Evolutionary conservation across 1,140 invertebrate species (phyloP).

Genomic region (fruit fly (Drosophila melanogaster)): Release_6_plus_ISO1_MT NT_033777.3:18579001-18579500

Average conservation of each 20-base stretch:
- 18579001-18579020: not conserved
- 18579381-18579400: conserved; percentile 44
- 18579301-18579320: conserved; percentile 40
- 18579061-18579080: not conserved
- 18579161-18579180: not conserved
- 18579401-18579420: conserved; percentile 63
- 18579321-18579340: conserved; percentile 42
- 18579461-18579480: conserved; percentile 47
- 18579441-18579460: conserved; percentile 32
- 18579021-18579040: conserved; percentile 4
- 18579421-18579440: conserved; percentile 43
- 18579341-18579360: conserved; percentile 43
- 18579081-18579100: not conserved
- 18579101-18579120: too few relatives aligned
- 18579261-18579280: conserved; percentile 38
- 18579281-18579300: conserved; percentile 59
- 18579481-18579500: conserved; percentile 41
- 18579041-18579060: not conserved
- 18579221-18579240: conserved; percentile 32
- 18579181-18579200: conserved; percentile 1
- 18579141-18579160: not conserved
- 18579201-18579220: conserved; percentile 4
- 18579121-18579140: not conserved
- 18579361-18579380: conserved; percentile 11
- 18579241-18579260: conserved; percentile 16